A percentile compares a stretch with the other conserved stretches of the same genome.
Evolutionary conservation across 2,797 vertebrate genomes (phyloP).

Genomic region (Trematomus bernacchii): DNA sequence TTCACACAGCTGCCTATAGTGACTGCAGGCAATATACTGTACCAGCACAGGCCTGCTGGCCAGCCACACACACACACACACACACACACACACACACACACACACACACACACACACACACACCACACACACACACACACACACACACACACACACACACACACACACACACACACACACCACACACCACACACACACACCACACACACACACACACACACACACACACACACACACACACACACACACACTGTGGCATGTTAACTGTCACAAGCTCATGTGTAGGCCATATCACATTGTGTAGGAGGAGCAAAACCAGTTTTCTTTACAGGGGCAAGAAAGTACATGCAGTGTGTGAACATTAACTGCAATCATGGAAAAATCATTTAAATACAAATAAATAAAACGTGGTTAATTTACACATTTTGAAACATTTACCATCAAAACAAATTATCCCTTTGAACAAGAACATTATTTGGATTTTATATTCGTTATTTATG

Average conservation of each 20-base stretch:
- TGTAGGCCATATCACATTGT: constrained; percentile 33
- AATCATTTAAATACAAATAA: not conserved
- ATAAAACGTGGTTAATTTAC: not conserved
- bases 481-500: too few relatives aligned
- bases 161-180: constrained; percentile 24
- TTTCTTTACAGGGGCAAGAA: not conserved
- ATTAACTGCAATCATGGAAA: not conserved
- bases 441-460: constrained; percentile 11
- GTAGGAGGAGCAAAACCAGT: constrained; percentile 21
- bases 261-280: constrained; percentile 57
- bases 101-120: constrained; percentile 41
- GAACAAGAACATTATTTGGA: not conserved
- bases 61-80: constrained; percentile 53
- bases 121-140: constrained; percentile 8
- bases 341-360: constrained; percentile 4
- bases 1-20: constrained; percentile 86
- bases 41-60: constrained; percentile 87
- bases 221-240: constrained; percentile 33
- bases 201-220: constrained; percentile 57
- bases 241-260: constrained; percentile 24
- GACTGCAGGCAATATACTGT: constrained; percentile 79
- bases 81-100: constrained; percentile 42
- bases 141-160: constrained; percentile 50
- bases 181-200: constrained; percentile 51
- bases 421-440: not conserved